Evolutionary conservation across 1,140 invertebrate species (phyloP), one percentile per base, ranked within the genome.

Genomic region (Megalopta genalis): DNA sequence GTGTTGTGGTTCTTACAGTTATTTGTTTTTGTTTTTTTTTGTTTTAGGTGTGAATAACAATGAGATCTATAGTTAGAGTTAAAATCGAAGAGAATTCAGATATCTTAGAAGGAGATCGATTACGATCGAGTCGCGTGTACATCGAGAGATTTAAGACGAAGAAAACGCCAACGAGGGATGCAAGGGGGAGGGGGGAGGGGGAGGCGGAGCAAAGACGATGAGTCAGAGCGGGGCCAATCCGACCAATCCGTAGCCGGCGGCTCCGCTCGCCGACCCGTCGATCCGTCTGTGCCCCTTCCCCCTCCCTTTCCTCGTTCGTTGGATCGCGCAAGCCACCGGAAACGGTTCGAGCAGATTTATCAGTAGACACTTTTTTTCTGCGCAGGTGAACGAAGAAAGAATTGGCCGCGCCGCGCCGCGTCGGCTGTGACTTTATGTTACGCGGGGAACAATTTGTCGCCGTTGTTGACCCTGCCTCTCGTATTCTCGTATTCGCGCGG

Each of bases 31-130:
- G n/a, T n/a, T n/a, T n/a, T n/a, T n/a, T n/a, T n/a, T n/a, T n/a
- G n/a, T n/a, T 77, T 63, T n/a, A 23, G 18, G 71, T 73, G 71
- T 73, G 49, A 39, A 74, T 63, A 67, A 70, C 46, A 84, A 77
- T 49, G 73, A 70, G 54, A 78, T 68, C 73, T 85, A 85, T 57
- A 57, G 18, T 81, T 85, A 83, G 71, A 85, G 85, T 66, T 82
- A 86, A 85, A 86, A 85, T 86, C 76, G 84, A 85, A 80, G 85
- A 86, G 85, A 86, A 78, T 86, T 59, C 76, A 86, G 69, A 80
- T 80, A 77, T 64, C 63, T 84, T 81, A 85, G 72, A 83, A 85
- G 73, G 54, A 82, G 76, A 83, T 82, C 42, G 66, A 76, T 84
- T 65, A 79, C 65, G 79, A 75, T 63, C 59, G 39, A 42, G 62